Base-by-base conservation (phyloP, 2,888 invertebrate genomes). In the Cephus spinipes region DNA sequence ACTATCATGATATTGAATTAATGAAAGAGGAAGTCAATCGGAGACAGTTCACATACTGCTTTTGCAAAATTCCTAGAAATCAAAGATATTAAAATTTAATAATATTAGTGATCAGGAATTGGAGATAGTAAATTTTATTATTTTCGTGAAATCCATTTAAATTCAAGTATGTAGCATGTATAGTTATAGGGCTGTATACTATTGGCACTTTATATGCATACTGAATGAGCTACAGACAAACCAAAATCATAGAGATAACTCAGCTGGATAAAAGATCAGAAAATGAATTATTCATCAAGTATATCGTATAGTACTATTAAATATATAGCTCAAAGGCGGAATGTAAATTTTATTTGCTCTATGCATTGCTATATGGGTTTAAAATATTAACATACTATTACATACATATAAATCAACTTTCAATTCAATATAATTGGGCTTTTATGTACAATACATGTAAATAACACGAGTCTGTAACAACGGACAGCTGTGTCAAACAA, bases 211-310 rank as follows among this genome's bases (percentile, higher is more conserved):
- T 80, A 79, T 36, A 73, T 32, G 82, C 82, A 85, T 83, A 84
- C 79, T 75, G 81, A 84, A 83, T 82, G 81, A 81, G 76, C 74
- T 74, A 80, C 80, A 78, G 80, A 80, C 80, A 77, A 77, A 84
- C 79, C 75, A 81, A 85, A 83, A 85, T 85, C 82, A 78, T 73
- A 75, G 80, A 81, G 80, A 80, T 81, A 81, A 78, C 79, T 81
- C 73, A 68, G 32, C 71, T 15, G 11, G 74, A 78, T 71, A 84
- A 80, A 76, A 79, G 69, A 78, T 78, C 78, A 74, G 12, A 40
- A 32, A 74, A 82, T 86, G 82, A 86, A 86, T 87, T 79, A 86
- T 87, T 85, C 84, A 87, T 82, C 71, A 36, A 75, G 73, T 76
- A 77, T 78, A 74, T 79, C 76, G 80, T 83, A 83, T 82, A 83